These are phyloP conservation scores for Argentina silus DNA, from an alignment of 2,797 vertebrate species.

Conservation along the genomic window DNA sequence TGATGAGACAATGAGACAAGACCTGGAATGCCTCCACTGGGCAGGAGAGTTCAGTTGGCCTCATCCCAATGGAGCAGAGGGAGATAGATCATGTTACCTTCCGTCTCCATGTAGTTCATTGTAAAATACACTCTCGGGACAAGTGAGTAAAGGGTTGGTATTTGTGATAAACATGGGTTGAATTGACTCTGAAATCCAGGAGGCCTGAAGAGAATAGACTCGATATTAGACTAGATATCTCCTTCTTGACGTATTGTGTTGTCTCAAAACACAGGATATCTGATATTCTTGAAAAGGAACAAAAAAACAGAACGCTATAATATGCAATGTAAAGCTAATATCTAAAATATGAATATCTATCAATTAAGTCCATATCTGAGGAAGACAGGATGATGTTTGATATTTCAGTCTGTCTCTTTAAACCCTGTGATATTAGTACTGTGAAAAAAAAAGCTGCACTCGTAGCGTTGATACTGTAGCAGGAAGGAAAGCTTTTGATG, in stretches of 20 bases:
- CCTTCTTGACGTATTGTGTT: slow-evolving; percentile 14
- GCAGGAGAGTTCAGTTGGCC: slow-evolving; percentile 49
- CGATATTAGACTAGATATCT: slow-evolving; percentile 10
- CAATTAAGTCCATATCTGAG: background rate
- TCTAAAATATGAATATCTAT: background rate
- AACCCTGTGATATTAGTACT: background rate
- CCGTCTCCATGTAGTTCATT: slow-evolving; percentile 57
- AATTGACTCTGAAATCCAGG: slow-evolving; percentile 50
- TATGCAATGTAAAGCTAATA: background rate
- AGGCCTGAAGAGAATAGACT: slow-evolving; percentile 34
- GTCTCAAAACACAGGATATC: slow-evolving; percentile 7
- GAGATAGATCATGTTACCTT: slow-evolving; percentile 67
- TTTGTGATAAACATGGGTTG: slow-evolving; percentile 43
- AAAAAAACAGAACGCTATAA: background rate
- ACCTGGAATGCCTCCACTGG: slow-evolving; percentile 28
- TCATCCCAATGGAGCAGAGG: slow-evolving; percentile 48
- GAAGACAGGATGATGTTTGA: too few relatives aligned
- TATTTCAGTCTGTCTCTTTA: background rate
- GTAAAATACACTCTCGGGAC: slow-evolving; percentile 65
- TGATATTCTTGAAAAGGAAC: background rate
- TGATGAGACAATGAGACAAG: slow-evolving; percentile 1
- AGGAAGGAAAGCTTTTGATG: slow-evolving; percentile 18
- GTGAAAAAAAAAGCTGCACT: background rate
- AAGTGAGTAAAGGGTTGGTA: slow-evolving; percentile 38
- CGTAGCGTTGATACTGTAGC: background rate